phyloP scores from a whole-genome alignment of 2,797 vertebrate genomes.

The Tinamus major region DNA sequence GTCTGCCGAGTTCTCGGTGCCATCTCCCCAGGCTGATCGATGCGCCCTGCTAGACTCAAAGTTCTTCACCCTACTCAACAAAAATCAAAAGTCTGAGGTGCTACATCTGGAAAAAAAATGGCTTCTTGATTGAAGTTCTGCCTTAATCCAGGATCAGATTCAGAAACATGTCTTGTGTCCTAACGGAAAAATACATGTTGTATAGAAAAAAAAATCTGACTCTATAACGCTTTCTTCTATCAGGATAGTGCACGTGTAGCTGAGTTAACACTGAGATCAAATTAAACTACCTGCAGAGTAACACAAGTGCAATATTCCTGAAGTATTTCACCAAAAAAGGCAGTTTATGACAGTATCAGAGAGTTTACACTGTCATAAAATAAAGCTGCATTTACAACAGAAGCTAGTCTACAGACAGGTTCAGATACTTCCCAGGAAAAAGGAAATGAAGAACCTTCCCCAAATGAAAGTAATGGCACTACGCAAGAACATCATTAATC shows the following conservation, averaged over 20 bases:
- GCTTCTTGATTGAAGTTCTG: not conserved
- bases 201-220: not conserved
- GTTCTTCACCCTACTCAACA: constrained; percentile 83
- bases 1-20: constrained; percentile 72
- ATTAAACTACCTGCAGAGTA: too few species aligned
- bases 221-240: not conserved
- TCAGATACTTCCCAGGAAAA: not conserved
- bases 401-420: not conserved
- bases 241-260: not conserved
- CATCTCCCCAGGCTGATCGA: constrained; percentile 88
- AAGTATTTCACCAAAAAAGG: not conserved
- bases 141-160: not conserved
- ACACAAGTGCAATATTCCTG: not conserved
- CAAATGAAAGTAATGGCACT: not conserved
- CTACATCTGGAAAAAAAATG: not conserved
- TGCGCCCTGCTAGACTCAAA: constrained; percentile 90
- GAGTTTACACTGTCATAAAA: not conserved
- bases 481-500: not conserved
- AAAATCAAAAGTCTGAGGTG: not conserved
- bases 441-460: not conserved
- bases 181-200: not conserved
- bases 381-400: not conserved
- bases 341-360: not conserved
- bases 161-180: not conserved
- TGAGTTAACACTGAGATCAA: not conserved